These are phyloP conservation scores for Micromesistius poutassou DNA, from an alignment of 2,797 vertebrate species.

Conservation along the genomic window DNA sequence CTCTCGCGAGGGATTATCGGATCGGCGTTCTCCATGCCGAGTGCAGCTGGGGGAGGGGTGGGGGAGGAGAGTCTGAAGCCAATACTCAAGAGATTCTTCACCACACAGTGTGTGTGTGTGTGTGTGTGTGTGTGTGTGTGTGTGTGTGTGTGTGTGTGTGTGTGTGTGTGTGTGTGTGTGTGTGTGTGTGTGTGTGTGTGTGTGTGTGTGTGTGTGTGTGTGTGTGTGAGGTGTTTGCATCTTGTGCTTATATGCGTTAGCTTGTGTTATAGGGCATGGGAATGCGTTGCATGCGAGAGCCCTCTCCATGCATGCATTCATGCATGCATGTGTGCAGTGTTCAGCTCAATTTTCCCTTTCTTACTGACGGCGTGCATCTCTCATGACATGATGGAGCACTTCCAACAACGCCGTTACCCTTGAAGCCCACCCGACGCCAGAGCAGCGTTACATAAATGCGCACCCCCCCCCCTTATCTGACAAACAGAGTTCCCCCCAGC, in stretches of 20 bases:
- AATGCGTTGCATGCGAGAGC: too few species aligned
- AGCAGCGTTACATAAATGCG: too few species aligned
- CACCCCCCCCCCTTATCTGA: too few species aligned
- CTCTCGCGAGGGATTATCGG: slow-evolving; percentile 13
- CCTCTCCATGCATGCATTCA: neutral
- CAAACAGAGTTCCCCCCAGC: too few species aligned
- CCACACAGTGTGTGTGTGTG: neutral
- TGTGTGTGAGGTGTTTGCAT: slow-evolving; percentile 6
- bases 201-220: neutral
- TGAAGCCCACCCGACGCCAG: too few species aligned
- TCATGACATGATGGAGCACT: neutral
- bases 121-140: neutral
- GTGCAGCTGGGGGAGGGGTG: neutral
- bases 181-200: slow-evolving; percentile 2
- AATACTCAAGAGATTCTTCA: neutral
- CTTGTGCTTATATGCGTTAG: neutral
- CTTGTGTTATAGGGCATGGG: neutral
- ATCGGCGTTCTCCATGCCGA: neutral
- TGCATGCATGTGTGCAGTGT: neutral
- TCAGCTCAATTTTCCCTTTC: neutral
- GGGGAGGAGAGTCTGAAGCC: neutral
- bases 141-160: neutral
- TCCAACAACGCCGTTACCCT: neutral
- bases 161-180: neutral
- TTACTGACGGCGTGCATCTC: neutral